These are phyloP conservation scores for Caenorhabditis inopinata DNA, from an alignment of 1,140 invertebrate genomes.

Conservation along the genomic window DNA sequence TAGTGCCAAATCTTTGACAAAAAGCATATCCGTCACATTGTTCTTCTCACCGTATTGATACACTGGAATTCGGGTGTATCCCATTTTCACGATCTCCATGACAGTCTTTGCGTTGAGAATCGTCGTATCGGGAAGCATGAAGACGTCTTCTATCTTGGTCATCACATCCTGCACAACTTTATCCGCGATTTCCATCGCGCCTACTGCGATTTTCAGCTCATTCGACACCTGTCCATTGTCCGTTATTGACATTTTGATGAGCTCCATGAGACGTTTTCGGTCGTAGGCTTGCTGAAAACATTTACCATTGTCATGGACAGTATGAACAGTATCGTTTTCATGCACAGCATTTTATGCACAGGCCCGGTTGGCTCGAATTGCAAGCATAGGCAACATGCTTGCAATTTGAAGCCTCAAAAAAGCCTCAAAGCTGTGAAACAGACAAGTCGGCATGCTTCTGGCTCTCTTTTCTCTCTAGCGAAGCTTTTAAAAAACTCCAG, in stretches of 20 bases:
- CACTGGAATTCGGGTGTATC: conserved; percentile 90
- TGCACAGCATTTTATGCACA: no score
- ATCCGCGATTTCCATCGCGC: conserved; percentile 68
- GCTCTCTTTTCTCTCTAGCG: no score
- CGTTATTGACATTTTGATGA: conserved; percentile 76
- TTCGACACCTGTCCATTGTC: conserved; percentile 65
- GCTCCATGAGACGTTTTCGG: conserved; percentile 87
- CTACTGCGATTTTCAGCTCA: conserved; percentile 69
- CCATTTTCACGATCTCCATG: conserved; percentile 86
- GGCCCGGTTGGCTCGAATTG: no score
- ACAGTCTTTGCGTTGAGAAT: conserved; percentile 73
- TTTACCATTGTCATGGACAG: no score
- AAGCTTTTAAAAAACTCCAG: no score
- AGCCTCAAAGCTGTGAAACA: no score
- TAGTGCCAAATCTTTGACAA: conserved; percentile 92
- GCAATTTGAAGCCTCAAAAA: no score
- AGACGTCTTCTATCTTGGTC: conserved; percentile 63
- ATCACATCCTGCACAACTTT: conserved; percentile 69
- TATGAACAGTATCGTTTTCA: no score
- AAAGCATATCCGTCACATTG: conserved; percentile 87
- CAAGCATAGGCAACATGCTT: no score
- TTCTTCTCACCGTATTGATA: conserved; percentile 76
- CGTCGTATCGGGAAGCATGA: conserved; percentile 51
- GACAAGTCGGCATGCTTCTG: no score
- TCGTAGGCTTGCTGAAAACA: conserved; percentile 73